Base-by-base conservation (phyloP, 2,113 vertebrate genomes). In the Monarcha castaneiventris region DNA sequence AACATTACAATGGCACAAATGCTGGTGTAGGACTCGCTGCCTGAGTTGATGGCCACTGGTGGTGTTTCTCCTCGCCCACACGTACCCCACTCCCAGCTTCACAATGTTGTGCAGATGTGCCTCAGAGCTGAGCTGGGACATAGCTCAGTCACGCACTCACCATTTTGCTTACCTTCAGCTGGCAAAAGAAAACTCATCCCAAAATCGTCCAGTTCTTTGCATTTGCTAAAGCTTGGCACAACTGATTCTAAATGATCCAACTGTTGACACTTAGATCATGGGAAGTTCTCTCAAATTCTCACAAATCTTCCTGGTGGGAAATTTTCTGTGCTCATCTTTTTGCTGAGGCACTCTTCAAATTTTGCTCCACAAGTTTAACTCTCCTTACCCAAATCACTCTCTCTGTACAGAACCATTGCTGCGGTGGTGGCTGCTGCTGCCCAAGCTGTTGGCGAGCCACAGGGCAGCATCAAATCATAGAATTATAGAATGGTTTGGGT, bases 91-190 rank as follows among this genome's bases (percentile, higher is more conserved):
- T 67, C 1, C 1, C 11, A 72, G 29, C 35, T 66, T 41, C 19
- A 3, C 0, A 11, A 46, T 4, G 25, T 49, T 44, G 32, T 3
- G 7, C 54, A 63, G 52, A 46, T 0, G 1, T 61, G 46, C 6
- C 71, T 21, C 1, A 2, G 25, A 55, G 58, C 25, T 80, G 59
- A 76, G 37, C 54, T 73, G 39, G 25, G 37, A 15, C 26, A 64
- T 41, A 64, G 41, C 44, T 90, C 66, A 51, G 48, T 15, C 49
- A 33, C 0, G 0, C 21, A 27, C 29, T 2, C 1, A 71, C 43
- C 39, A 29, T 30, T 48, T 82, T 56, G 15, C 44, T 58, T 35
- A n/a, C 7, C 69, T 30, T 89, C 81, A 43, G 8, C 8, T 76
- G 18, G 21, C 14, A 56, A 55, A 88, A 71, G 7, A 16, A 83